Evolutionary conservation across 2,888 invertebrate species (phyloP).

Genomic region (Elysia crispata): DNA sequence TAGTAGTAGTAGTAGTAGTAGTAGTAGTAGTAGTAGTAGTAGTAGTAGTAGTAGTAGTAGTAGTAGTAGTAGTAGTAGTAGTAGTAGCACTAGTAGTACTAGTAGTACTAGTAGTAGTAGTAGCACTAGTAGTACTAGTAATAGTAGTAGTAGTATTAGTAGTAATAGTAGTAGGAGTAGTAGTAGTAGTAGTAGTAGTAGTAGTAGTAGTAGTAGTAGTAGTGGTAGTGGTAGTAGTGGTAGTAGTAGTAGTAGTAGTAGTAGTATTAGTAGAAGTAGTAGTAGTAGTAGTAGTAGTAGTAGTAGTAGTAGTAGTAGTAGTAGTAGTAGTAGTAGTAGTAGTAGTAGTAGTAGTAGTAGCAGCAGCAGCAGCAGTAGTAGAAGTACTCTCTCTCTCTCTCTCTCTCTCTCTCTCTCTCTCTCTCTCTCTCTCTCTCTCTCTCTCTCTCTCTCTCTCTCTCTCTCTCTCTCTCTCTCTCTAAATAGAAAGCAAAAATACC

Average conservation of each 20-base stretch:
- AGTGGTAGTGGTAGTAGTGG: conserved; percentile 37
- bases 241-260: too few species aligned
- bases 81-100: too few species aligned
- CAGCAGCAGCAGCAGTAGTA: conserved; percentile 14
- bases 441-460: neutral
- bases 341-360: conserved; percentile 25
- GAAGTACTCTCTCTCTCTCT: neutral
- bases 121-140: too few species aligned
- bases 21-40: conserved; percentile 47
- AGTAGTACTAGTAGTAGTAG: too few species aligned
- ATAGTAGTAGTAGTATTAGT: too few species aligned
- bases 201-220: conserved; percentile 34
- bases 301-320: conserved; percentile 34
- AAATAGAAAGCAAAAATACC: too few species aligned
- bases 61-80: too few species aligned
- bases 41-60: conserved; percentile 30
- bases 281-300: too few species aligned
- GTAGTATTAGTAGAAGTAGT: too few species aligned
- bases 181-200: too few species aligned
- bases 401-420: neutral
- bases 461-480: too few species aligned
- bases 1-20: conserved; percentile 46
- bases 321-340: conserved; percentile 29
- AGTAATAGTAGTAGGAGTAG: too few species aligned
- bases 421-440: conserved; percentile 17